phyloP scores from a whole-genome alignment of 2,797 vertebrate species.

The Spondyliosoma cantharus region DNA sequence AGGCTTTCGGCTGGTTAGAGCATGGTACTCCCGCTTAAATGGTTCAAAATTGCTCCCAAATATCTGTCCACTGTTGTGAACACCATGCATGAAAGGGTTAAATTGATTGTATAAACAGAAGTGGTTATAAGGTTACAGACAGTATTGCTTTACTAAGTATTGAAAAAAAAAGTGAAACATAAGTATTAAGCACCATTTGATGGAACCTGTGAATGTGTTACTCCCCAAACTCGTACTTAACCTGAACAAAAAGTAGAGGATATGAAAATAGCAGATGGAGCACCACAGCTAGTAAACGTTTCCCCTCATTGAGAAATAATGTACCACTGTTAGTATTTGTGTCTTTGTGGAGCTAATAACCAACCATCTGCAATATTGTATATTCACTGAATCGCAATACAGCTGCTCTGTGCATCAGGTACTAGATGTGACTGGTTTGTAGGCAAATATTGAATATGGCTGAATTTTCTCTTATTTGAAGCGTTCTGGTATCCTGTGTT shows the following conservation, averaged over 20 bases:
- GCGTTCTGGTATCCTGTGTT: slow-evolving; percentile 39
- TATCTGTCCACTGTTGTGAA: too few relatives aligned
- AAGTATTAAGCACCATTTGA: slow-evolving; percentile 20
- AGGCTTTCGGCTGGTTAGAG: too few relatives aligned
- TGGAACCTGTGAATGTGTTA: slow-evolving; percentile 45
- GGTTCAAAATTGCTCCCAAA: too few relatives aligned
- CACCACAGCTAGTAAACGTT: slow-evolving; percentile 26
- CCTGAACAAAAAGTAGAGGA: slow-evolving; percentile 37
- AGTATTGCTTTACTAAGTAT: slow-evolving; percentile 30
- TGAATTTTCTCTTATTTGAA: slow-evolving; percentile 41
- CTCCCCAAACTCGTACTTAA: slow-evolving; percentile 23
- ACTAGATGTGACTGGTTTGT: slow-evolving; percentile 59
- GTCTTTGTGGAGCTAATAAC: slow-evolving; percentile 61
- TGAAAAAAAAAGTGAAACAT: slow-evolving; percentile 10
- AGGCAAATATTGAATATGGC: slow-evolving; percentile 63
- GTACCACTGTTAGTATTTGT: slow-evolving; percentile 51
- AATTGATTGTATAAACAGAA: slow-evolving; percentile 20
- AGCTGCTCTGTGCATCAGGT: slow-evolving; percentile 73
- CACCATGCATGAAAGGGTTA: background rate
- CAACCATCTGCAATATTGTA: slow-evolving; percentile 63
- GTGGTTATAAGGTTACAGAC: slow-evolving; percentile 34
- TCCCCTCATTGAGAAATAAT: slow-evolving; percentile 37
- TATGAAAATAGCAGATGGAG: slow-evolving; percentile 13
- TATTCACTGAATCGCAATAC: slow-evolving; percentile 67
- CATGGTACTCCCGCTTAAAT: too few relatives aligned